phyloP scores from a whole-genome alignment of 2,888 invertebrate genomes.

The Polymixis flavicincta region DNA sequence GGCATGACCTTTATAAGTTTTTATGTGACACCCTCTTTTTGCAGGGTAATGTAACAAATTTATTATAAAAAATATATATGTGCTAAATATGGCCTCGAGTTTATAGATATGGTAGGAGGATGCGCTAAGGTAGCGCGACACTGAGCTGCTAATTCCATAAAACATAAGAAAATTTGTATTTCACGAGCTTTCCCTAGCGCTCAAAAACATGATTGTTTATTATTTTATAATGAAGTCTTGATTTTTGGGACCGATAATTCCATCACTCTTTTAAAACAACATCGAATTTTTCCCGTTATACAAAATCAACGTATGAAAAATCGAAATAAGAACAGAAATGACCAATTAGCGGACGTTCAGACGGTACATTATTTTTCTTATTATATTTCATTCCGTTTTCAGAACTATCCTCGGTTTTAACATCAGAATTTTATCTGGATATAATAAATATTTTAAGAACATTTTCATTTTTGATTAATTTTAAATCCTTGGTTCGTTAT shows the following conservation, averaged over 20 bases:
- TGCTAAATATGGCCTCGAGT: background rate
- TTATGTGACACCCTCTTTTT: slow-evolving; percentile 26
- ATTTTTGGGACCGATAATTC: background rate
- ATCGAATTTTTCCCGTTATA: background rate
- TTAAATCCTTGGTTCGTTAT: slow-evolving; percentile 5
- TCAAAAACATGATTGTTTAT: no score
- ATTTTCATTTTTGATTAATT: background rate
- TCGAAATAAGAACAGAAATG: slow-evolving; percentile 9
- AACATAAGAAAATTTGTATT: no score
- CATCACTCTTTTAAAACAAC: background rate
- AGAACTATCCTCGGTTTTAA: slow-evolving; percentile 15
- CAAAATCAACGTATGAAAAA: background rate
- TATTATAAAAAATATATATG: slow-evolving; percentile 2
- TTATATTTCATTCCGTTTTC: slow-evolving; percentile 6
- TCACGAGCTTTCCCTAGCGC: no score
- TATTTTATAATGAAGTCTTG: no score
- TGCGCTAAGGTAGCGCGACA: no score
- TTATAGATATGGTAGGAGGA: background rate
- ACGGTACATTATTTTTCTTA: slow-evolving; percentile 5
- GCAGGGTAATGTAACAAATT: background rate
- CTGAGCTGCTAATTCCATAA: no score
- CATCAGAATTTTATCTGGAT: slow-evolving; percentile 4
- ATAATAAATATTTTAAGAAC: background rate
- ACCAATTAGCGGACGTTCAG: slow-evolving; percentile 21
- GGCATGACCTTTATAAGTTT: slow-evolving; percentile 28